A percentile compares a stretch with the other conserved stretches of the same genome.
Evolutionary conservation across 2,113 vertebrate species (phyloP).

Genomic region (Brienomyrus brachyistius): DNA sequence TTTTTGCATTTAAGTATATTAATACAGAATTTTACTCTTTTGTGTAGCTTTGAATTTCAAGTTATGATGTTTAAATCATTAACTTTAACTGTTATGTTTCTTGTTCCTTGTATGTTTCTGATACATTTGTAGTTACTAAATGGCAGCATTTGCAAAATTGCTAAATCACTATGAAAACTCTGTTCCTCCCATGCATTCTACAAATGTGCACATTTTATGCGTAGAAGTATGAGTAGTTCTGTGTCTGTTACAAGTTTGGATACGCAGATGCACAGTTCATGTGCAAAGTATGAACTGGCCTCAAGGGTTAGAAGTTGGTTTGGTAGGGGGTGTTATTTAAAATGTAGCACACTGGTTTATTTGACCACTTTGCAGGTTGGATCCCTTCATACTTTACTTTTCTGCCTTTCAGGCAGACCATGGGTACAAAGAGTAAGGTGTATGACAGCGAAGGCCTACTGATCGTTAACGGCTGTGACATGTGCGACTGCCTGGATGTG

Average conservation of each 20-base stretch:
- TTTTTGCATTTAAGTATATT: background rate
- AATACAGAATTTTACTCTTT: background rate
- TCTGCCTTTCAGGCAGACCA: conserved; percentile 61
- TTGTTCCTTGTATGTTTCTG: background rate
- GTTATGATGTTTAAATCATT: background rate
- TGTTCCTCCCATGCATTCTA: background rate
- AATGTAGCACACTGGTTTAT: background rate
- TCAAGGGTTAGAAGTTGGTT: background rate
- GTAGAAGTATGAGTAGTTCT: background rate
- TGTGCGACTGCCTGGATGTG: conserved; percentile 90
- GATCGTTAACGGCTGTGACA: conserved; percentile 77
- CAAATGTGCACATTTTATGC: background rate
- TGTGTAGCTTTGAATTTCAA: background rate
- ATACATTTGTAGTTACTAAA: background rate
- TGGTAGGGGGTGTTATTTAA: background rate
- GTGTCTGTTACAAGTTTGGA: background rate
- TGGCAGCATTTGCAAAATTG: background rate
- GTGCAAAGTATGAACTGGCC: background rate
- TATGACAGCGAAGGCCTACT: conserved; percentile 85
- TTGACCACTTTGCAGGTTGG: background rate
- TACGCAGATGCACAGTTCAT: background rate
- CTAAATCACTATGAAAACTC: background rate
- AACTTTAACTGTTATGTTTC: background rate
- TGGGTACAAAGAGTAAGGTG: conserved; percentile 80
- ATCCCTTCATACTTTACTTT: background rate